Evolutionary conservation across 2,113 vertebrate species (phyloP).

Genomic region (Sylvia atricapilla): DNA sequence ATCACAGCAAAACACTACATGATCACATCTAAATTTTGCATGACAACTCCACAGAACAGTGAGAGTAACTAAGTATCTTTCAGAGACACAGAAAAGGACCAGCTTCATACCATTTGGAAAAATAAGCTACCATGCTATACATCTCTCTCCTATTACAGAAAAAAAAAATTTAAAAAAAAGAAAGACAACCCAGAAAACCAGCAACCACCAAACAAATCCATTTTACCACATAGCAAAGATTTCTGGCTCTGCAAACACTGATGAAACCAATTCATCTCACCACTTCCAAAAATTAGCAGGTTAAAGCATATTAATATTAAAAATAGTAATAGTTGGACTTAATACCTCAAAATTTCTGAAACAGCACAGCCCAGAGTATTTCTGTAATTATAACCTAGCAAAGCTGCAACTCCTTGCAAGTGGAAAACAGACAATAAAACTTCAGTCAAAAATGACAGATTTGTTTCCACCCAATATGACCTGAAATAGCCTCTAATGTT

Average conservation of each 20-base stretch:
- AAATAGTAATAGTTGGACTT: background rate
- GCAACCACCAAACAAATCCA: background rate
- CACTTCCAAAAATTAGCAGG: background rate
- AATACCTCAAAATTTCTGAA: background rate
- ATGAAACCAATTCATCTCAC: background rate
- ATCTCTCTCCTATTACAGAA: background rate
- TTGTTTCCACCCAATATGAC: background rate
- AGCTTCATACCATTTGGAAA: background rate
- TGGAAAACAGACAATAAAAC: background rate
- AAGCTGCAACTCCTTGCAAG: background rate
- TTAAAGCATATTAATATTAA: background rate
- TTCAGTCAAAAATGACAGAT: background rate
- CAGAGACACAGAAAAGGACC: background rate
- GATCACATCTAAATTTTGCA: background rate
- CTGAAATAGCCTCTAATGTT: background rate
- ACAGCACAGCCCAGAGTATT: background rate
- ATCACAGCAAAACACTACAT: background rate
- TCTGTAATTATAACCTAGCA: background rate
- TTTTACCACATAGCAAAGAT: background rate
- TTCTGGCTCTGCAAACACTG: background rate
- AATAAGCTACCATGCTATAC: background rate
- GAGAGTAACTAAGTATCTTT: background rate
- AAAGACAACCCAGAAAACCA: background rate
- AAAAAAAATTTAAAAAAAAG: too few species aligned
- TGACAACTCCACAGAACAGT: background rate